Evolutionary conservation across 2,888 invertebrate species (phyloP).

Genomic region (Dryadula phaetusa): DNA sequence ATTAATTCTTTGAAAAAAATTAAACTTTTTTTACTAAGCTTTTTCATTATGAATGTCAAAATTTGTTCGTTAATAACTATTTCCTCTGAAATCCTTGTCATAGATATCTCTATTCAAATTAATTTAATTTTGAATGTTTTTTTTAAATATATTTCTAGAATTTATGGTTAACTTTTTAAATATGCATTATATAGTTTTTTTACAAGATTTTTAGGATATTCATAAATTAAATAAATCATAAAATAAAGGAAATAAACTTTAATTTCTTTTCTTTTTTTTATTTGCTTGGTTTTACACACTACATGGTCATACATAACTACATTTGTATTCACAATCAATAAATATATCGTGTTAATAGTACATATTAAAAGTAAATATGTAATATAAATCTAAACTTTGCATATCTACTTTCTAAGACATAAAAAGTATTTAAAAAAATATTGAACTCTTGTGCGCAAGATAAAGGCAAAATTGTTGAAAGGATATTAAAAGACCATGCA

Average conservation of each 20-base stretch:
- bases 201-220: not conserved
- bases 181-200: constrained; percentile 9
- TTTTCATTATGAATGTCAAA: too few species aligned
- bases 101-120: not conserved
- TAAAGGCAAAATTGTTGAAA: not conserved
- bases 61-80: not conserved
- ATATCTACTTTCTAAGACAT: not conserved
- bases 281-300: constrained; percentile 17
- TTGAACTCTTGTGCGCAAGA: not conserved
- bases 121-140: not conserved
- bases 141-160: not conserved
- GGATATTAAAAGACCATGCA: not conserved
- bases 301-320: constrained; percentile 10
- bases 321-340: constrained; percentile 8
- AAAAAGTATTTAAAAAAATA: not conserved
- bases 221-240: not conserved
- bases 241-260: not conserved
- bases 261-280: constrained; percentile 11
- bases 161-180: not conserved
- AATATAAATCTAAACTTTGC: not conserved
- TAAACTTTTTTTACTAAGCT: too few species aligned
- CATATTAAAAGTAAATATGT: not conserved
- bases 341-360: not conserved
- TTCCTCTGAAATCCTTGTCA: not conserved
- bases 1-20: too few species aligned